Evolutionary conservation across 2,888 invertebrate genomes (phyloP).

Genomic region (Lasius fuliginosus): DNA sequence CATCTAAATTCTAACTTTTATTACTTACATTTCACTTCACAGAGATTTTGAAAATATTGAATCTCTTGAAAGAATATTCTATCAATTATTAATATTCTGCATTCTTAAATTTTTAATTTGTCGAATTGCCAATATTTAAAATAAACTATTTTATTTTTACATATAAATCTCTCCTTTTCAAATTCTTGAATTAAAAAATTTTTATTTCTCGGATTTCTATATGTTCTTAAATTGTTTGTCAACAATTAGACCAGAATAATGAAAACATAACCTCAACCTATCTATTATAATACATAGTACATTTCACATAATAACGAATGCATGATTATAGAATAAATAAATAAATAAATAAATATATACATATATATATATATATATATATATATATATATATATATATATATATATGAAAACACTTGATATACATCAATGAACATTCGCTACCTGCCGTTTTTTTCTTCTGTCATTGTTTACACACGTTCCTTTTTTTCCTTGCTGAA

Average conservation of each 20-base stretch:
- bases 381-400: background rate
- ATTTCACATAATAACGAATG: background rate
- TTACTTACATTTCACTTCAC: background rate
- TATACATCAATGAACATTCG: too few relatives aligned
- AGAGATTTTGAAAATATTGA: too few relatives aligned
- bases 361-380: background rate
- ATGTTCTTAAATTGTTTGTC: conserved; percentile 20
- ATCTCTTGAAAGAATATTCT: background rate
- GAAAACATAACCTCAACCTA: conserved; percentile 25
- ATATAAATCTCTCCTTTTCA: background rate
- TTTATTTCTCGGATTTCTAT: background rate
- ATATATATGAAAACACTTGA: background rate
- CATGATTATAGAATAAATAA: background rate
- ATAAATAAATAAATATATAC: background rate
- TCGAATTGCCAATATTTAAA: background rate
- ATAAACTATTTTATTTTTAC: background rate
- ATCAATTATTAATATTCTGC: background rate
- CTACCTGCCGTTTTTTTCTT: conserved; percentile 44
- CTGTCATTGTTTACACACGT: conserved; percentile 19
- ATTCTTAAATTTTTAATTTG: background rate
- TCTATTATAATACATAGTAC: background rate
- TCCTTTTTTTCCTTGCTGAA: background rate
- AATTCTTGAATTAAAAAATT: background rate
- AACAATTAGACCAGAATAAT: conserved; percentile 16
- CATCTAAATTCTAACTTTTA: background rate